Evolutionary conservation across 2,888 invertebrate species (phyloP).

Genomic region (Yponomeuta plumbellus): DNA sequence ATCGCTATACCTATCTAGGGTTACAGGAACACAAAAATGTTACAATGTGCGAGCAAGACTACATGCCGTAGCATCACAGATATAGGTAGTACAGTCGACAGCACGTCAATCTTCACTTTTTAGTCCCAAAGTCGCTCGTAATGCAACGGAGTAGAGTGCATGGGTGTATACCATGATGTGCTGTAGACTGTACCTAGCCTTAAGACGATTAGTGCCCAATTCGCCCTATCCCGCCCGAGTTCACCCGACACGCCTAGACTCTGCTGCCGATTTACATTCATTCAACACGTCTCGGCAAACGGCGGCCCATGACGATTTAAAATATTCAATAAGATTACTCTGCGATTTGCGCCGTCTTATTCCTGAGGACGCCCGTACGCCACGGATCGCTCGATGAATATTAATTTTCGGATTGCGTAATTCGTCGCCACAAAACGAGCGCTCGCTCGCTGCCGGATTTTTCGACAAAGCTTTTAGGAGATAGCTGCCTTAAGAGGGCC

Average conservation of each 20-base stretch:
- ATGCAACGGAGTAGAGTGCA: too few relatives aligned
- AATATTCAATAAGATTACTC: conserved; percentile 2
- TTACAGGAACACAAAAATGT: too few relatives aligned
- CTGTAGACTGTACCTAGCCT: too few relatives aligned
- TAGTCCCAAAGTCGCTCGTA: too few relatives aligned
- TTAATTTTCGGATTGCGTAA: background rate
- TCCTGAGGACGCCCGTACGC: background rate
- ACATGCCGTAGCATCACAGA: too few relatives aligned
- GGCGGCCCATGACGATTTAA: background rate
- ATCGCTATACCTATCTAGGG: too few relatives aligned
- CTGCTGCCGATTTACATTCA: background rate
- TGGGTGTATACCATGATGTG: too few relatives aligned
- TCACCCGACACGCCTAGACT: background rate
- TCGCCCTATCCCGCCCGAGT: background rate
- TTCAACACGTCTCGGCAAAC: background rate
- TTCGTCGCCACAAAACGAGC: background rate
- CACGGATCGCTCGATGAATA: conserved; percentile 1
- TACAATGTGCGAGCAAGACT: too few relatives aligned
- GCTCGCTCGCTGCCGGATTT: background rate
- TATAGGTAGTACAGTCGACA: too few relatives aligned
- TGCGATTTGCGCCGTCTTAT: background rate
- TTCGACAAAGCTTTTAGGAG: background rate
- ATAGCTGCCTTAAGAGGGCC: too few relatives aligned
- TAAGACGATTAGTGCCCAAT: too few relatives aligned
- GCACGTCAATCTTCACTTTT: too few relatives aligned